Base-by-base conservation (phyloP, 1,140 invertebrate genomes). In the Helicoverpa armigera region DNA sequence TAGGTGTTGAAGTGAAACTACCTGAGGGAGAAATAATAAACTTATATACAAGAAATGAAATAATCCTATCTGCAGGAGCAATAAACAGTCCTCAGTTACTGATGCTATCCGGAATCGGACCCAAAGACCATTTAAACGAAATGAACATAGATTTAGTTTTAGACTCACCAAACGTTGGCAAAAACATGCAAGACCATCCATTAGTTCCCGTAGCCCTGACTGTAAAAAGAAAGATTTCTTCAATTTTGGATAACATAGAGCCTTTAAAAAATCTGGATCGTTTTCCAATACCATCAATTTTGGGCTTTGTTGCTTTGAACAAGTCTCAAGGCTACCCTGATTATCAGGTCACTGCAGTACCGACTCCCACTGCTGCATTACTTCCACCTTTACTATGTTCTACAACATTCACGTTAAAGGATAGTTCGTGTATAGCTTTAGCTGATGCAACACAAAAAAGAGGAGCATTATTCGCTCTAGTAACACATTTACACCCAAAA, bases 391-490 rank as follows among this genome's bases (percentile, higher is more conserved):
- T 97, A 96, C 5, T 98, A 97, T 87, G 91, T 97, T 10, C 93
- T 97, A 1, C 96, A 97, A 85, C 96, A 5, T 81, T 86, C 96
- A 12, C 97, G 96, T 7, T 97, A 96, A 0, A 96, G 97, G 70
- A 97, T 95, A 14, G 29, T 1, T 65, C 76, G 11, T 86, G 81
- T 16, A 70, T 63, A 23, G 60, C 50, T 18, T 1, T 85, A 23
- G 69, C 82, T 58, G 96, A 96, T 16, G 95, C 96, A 0, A 96
- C 97, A 1, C 96, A 96, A 77, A 96, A 96, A 85, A 96, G 96
- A 60, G 97, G 98, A 85, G 96, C 96, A 0, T 97, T 97, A 96
- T 97, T 97, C 81, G 96, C 98, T 0, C 96, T 98, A n/a, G 97
- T 98, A 0, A 97, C 98, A 95, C 88, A 98, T 16, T 88, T 99